These are phyloP conservation scores for Gryon sp. DNA, from an alignment of 1,140 invertebrate genomes.

Conservation along the genomic window DNA sequence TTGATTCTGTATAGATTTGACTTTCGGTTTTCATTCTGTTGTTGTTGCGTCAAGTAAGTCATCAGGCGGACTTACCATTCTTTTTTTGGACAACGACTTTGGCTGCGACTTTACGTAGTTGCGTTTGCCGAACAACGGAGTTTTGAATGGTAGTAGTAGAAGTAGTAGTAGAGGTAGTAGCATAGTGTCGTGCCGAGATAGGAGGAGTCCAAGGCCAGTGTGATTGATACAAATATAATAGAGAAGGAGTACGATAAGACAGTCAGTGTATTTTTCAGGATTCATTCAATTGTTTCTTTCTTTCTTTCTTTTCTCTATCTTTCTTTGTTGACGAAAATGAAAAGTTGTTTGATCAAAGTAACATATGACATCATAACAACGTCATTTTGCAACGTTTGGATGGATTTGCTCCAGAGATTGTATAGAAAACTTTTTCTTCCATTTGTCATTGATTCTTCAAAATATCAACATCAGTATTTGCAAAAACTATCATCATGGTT, in stretches of 20 bases:
- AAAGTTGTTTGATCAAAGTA: slow-evolving; percentile 56
- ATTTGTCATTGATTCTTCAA: background rate
- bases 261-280: slow-evolving; percentile 75
- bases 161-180: slow-evolving; percentile 77
- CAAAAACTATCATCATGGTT: background rate
- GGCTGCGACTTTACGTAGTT: slow-evolving; percentile 80
- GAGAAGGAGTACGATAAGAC: slow-evolving; percentile 80
- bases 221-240: slow-evolving; percentile 81
- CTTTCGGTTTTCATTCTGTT: slow-evolving; percentile 41
- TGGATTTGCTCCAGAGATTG: slow-evolving; percentile 51
- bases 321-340: slow-evolving; percentile 57
- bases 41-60: slow-evolving; percentile 76
- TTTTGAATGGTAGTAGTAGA: slow-evolving; percentile 79
- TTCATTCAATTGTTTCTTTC: slow-evolving; percentile 48
- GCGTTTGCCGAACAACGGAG: slow-evolving; percentile 79
- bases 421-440: background rate
- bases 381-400: slow-evolving; percentile 34
- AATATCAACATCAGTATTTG: background rate
- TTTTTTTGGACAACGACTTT: slow-evolving; percentile 82
- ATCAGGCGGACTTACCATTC: slow-evolving; percentile 81
- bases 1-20: slow-evolving; percentile 41
- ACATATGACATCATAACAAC: slow-evolving; percentile 39
- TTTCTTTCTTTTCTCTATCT: slow-evolving; percentile 36
- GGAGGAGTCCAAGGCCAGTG: slow-evolving; percentile 80
- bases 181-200: slow-evolving; percentile 80